These are phyloP conservation scores for Acrobasis repandana DNA, from an alignment of 2,888 invertebrate species.

Conservation along the genomic window DNA sequence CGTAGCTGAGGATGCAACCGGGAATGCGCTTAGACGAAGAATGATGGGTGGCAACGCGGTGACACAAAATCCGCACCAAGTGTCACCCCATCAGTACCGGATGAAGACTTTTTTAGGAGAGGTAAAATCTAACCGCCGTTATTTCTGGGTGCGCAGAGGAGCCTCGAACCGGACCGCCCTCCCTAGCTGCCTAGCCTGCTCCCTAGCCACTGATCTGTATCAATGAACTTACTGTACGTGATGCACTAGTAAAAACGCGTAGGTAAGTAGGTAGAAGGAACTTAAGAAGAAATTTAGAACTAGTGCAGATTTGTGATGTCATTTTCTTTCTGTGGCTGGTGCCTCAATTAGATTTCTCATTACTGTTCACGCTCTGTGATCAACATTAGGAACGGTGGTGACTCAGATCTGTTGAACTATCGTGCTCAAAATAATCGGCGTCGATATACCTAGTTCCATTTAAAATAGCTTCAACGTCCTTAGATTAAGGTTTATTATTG, in stretches of 20 bases:
- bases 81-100: no score
- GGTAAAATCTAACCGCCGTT: no score
- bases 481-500: conserved; percentile 17
- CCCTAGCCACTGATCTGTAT: no score
- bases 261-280: not conserved
- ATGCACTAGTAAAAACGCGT: not conserved
- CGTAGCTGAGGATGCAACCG: no score
- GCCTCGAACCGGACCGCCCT: no score
- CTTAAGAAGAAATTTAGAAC: no score
- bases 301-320: not conserved
- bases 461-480: conserved; percentile 9
- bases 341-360: not conserved
- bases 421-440: conserved; percentile 24
- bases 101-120: no score
- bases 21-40: no score
- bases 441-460: not conserved
- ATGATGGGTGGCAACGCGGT: no score
- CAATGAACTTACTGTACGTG: not conserved
- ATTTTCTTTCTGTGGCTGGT: conserved; percentile 3
- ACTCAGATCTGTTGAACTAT: conserved; percentile 56
- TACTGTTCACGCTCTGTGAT: conserved; percentile 53
- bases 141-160: no score
- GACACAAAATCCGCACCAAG: no score
- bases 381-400: conserved; percentile 54
- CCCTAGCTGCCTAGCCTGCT: no score